Conservation (phyloP, 1,140 invertebrate genomes). For the Drosophila simulans region DNA sequence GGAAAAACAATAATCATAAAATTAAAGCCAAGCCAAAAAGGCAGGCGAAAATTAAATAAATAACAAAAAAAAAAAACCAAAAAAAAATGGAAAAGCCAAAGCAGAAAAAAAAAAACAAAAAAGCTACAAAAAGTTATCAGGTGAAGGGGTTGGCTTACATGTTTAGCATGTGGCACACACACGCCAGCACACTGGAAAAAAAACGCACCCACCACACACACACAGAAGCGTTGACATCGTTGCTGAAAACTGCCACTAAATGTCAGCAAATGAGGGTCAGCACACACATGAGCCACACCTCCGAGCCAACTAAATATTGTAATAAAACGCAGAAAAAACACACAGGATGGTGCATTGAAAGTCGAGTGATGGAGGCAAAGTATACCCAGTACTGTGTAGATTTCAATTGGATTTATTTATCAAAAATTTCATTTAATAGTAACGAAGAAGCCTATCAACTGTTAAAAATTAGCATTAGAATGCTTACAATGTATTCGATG, state of each 20-base stretch:
- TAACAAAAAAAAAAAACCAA: slow-evolving; percentile 37
- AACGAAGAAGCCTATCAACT: not conserved
- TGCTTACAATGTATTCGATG: too few relatives aligned
- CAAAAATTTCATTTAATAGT: not conserved
- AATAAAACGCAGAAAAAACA: slow-evolving; percentile 29
- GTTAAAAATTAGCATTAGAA: too few relatives aligned
- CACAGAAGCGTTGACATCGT: slow-evolving; percentile 40
- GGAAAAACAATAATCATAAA: slow-evolving; percentile 56
- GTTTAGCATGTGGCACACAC: slow-evolving; percentile 43
- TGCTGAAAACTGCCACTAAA: slow-evolving; percentile 68
- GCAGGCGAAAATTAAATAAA: slow-evolving; percentile 56
- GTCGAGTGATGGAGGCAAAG: not conserved
- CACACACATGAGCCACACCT: slow-evolving; percentile 39
- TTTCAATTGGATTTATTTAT: not conserved
- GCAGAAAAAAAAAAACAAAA: not conserved
- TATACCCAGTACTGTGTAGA: slow-evolving; percentile 1
- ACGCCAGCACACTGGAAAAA: slow-evolving; percentile 8
- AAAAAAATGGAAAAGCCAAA: not conserved
- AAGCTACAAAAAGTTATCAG: slow-evolving; percentile 17
- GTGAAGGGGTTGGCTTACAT: slow-evolving; percentile 35
- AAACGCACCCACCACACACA: slow-evolving; percentile 9
- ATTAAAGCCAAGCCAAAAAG: slow-evolving; percentile 48
- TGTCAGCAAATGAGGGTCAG: slow-evolving; percentile 81
- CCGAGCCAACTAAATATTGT: slow-evolving; percentile 30
- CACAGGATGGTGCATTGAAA: not conserved